These are phyloP conservation scores for Brevipalpus yothersi DNA, from an alignment of 1,140 invertebrate genomes.

Conservation along the genomic window DNA sequence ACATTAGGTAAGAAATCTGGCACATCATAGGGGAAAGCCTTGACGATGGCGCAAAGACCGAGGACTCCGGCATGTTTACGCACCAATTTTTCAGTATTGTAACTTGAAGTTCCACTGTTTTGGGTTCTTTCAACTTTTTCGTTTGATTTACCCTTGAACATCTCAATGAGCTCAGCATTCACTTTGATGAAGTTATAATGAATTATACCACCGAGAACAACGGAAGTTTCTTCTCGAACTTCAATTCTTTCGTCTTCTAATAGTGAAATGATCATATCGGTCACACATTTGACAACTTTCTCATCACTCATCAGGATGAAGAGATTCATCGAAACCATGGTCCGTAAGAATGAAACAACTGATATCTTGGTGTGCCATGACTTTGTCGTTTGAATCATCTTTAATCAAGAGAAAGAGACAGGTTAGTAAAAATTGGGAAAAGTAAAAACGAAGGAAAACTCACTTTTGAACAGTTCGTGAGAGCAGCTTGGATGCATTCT, in stretches of 20 bases:
- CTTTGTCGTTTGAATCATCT: conserved; percentile 17
- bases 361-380: conserved; percentile 53
- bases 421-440: conserved; percentile 1
- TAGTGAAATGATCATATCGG: conserved; percentile 20
- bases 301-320: conserved; percentile 34
- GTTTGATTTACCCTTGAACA: conserved; percentile 12
- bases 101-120: conserved; percentile 17
- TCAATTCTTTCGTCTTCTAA: conserved; percentile 43
- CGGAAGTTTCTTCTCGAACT: conserved; percentile 49
- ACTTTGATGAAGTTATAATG: conserved; percentile 49
- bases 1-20: conserved; percentile 56
- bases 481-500: conserved; percentile 10
- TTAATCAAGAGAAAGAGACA: conserved; percentile 4
- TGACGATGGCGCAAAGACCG: conserved; percentile 63
- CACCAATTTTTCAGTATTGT: conserved; percentile 19
- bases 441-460: background rate
- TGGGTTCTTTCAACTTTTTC: conserved; percentile 18
- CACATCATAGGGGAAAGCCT: conserved; percentile 68
- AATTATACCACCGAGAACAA: conserved; percentile 56
- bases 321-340: conserved; percentile 58
- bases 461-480: conserved; percentile 9
- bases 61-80: conserved; percentile 51
- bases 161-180: conserved; percentile 19
- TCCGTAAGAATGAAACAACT: conserved; percentile 46
- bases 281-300: conserved; percentile 20